Evolutionary conservation across 2,888 invertebrate species (phyloP).

Genomic region (Syritta pipiens): DNA sequence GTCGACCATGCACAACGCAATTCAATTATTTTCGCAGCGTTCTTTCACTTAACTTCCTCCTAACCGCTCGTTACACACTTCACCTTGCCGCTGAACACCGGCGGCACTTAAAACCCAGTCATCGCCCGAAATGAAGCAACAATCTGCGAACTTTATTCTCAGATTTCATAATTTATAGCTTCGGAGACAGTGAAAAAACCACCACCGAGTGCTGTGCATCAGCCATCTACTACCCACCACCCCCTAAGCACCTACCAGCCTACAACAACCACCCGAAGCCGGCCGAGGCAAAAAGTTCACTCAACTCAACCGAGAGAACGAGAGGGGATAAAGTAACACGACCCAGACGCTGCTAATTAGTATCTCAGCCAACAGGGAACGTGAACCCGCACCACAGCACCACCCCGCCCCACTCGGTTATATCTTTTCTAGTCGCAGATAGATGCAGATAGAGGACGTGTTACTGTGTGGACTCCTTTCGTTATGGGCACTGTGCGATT

Average conservation of each 20-base stretch:
- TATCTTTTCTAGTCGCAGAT: too few relatives aligned
- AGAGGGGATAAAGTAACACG: constrained; percentile 25
- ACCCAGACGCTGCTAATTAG: constrained; percentile 57
- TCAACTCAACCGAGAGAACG: constrained; percentile 18
- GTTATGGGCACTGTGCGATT: background rate
- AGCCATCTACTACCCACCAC: background rate
- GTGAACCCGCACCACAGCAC: too few relatives aligned
- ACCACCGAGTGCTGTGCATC: background rate
- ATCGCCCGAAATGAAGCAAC: background rate
- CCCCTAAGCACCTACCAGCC: background rate
- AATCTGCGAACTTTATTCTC: constrained; percentile 19
- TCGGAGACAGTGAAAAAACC: constrained; percentile 12
- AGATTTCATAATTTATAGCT: constrained; percentile 50
- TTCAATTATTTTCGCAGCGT: constrained; percentile 11
- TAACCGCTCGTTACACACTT: background rate
- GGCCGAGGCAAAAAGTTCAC: constrained; percentile 23
- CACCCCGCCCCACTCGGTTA: too few relatives aligned
- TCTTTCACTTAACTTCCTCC: background rate
- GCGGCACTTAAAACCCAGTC: background rate
- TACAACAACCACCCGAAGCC: background rate
- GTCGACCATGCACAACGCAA: background rate
- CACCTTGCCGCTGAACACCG: background rate
- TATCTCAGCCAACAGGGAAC: constrained; percentile 28
- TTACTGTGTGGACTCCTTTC: too few relatives aligned
- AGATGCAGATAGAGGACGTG: too few relatives aligned